Evolutionary conservation across 2,797 vertebrate species (phyloP).

Genomic region (Artibeus jamaicensis): DNA sequence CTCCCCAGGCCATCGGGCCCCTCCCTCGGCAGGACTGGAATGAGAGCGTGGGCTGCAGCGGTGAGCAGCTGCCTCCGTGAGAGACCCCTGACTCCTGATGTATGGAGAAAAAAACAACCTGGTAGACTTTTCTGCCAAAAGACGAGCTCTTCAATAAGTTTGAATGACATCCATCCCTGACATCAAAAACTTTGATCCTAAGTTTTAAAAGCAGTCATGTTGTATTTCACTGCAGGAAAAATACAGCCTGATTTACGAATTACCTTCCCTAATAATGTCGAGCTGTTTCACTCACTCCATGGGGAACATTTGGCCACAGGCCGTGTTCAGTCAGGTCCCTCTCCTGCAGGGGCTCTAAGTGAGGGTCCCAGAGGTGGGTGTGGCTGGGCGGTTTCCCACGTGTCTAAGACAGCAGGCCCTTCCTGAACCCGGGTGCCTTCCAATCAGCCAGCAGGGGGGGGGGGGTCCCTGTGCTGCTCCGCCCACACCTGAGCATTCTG

Average conservation of each 20-base stretch:
- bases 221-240: neutral
- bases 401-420: neutral
- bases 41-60: neutral
- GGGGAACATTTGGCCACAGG: neutral
- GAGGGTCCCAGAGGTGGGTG: neutral
- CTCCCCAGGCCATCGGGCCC: accelerated
- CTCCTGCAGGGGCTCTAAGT: accelerated
- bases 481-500: neutral
- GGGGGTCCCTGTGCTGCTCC: too few relatives aligned
- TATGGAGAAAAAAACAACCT: neutral
- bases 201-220: neutral
- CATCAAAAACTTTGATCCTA: neutral
- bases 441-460: accelerated
- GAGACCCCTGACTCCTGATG: too few relatives aligned
- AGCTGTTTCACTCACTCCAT: neutral
- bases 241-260: neutral
- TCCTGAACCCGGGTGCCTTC: neutral
- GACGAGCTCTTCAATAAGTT: neutral
- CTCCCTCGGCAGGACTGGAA: neutral
- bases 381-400: neutral
- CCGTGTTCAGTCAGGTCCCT: neutral
- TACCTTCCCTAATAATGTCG: neutral
- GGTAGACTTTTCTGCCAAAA: neutral
- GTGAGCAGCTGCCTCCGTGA: neutral
- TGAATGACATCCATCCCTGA: neutral